These are phyloP conservation scores for Pitta sordida DNA, from an alignment of 2,113 vertebrate genomes.

Conservation along the genomic window DNA sequence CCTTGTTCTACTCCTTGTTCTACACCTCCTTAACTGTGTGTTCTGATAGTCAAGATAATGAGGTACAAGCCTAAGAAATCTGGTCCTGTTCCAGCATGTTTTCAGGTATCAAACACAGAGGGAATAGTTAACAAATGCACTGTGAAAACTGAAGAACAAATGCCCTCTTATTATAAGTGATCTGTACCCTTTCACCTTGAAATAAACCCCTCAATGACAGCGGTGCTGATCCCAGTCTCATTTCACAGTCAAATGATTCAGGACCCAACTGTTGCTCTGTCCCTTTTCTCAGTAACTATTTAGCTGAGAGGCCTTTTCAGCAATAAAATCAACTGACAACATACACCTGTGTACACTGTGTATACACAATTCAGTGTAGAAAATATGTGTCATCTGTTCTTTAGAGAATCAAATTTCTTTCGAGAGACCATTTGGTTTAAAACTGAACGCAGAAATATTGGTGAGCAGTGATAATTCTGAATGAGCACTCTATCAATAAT, in stretches of 20 bases:
- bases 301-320: background rate
- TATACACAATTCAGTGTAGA: background rate
- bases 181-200: background rate
- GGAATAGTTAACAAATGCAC: background rate
- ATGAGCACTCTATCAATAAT: background rate
- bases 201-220: background rate
- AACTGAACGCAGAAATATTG: background rate
- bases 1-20: background rate
- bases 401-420: background rate
- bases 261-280: background rate
- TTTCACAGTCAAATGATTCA: background rate
- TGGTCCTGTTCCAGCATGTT: background rate
- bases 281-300: background rate
- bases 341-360: background rate
- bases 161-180: too few relatives aligned
- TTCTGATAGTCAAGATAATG: background rate
- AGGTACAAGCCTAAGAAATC: background rate
- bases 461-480: background rate
- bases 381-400: background rate
- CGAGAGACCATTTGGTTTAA: background rate
- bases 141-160: background rate
- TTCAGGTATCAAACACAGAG: background rate
- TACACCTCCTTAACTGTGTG: background rate
- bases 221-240: background rate
- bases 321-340: background rate